Evolutionary conservation across 2,888 invertebrate genomes (phyloP), one percentile per base, ranked within the genome.

Genomic region (Odiellus spinosus): DNA sequence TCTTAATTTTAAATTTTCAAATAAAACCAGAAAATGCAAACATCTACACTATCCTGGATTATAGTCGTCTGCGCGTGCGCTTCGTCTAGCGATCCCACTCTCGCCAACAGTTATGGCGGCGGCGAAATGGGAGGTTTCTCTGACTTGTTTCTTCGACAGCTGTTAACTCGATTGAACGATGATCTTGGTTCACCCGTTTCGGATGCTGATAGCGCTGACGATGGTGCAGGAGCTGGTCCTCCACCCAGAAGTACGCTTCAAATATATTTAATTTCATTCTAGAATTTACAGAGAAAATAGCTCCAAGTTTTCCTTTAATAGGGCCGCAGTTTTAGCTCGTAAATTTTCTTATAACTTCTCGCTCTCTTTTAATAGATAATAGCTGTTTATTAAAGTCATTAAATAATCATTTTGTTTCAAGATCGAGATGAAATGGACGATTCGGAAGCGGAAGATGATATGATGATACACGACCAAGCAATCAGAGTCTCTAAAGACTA

Each of bases 81-180:
- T 17, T 18, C 38, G 18, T 17, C 17, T 38, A 18, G 38, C 38
- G 8, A 15, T 38, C 17, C 15, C 10, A 17, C 5, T 38, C 14
- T 17, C 12, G 38, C 17, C 8, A 14, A 12, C 14, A n/a, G n/a
- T 35, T 35, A n/a, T 14, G 35, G 14, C 35, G 38, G 38, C 38
- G 17, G 10, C 8, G 10, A 12, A 10, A 38, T 14, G 42, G 51
- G 48, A 18, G 36, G 47, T 11, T 39, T 82, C 58, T 76, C 79
- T 44, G 80, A 81, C 60, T 74, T 76, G 49, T 70, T 84, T 52
- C 70, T 85, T 48, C 77, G 80, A 53, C 82, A 84, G 61, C 71
- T 84, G 26, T 76, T 83, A 43, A 80, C 78, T 61, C 76, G 79
- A 50, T 80, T 84, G 77, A 78, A 78, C 48, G 80, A 77, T 58